A percentile compares a stretch with the other conserved stretches of the same genome.
phyloP scores from a whole-genome alignment of 2,888 invertebrate genomes.

The Archips xylosteana region DNA sequence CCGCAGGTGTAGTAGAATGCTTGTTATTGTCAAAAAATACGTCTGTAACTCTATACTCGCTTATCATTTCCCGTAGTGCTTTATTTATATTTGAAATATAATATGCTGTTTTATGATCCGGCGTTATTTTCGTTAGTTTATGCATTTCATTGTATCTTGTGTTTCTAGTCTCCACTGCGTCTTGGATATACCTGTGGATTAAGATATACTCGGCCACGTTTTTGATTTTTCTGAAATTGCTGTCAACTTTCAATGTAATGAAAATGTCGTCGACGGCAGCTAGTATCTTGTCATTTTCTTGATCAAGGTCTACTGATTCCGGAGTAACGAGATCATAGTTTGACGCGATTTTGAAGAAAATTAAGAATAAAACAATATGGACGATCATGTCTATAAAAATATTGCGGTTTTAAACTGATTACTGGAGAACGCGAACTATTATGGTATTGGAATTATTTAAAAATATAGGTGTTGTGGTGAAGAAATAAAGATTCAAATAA shows the following conservation, averaged over 20 bases:
- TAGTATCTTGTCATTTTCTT: constrained; percentile 50
- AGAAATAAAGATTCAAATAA: neutral
- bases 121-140: neutral
- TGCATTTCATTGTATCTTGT: constrained; percentile 22
- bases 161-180: constrained; percentile 3
- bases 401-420: neutral
- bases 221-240: constrained; percentile 45
- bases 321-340: constrained; percentile 31
- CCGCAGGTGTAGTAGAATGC: neutral
- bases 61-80: constrained; percentile 34
- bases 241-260: constrained; percentile 48
- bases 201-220: constrained; percentile 49
- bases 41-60: neutral
- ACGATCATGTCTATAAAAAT: neutral
- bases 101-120: constrained; percentile 16
- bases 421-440: neutral
- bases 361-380: neutral
- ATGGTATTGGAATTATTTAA: neutral
- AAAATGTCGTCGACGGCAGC: constrained; percentile 54
- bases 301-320: constrained; percentile 47
- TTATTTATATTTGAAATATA: constrained; percentile 14
- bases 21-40: neutral
- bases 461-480: neutral
- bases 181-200: constrained; percentile 49
- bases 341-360: constrained; percentile 16